Percentiles rank a stretch among this genome's conserved stretches.
Evolutionary conservation across 2,888 invertebrate genomes (phyloP).

Genomic region (Drosophila rubida): DNA sequence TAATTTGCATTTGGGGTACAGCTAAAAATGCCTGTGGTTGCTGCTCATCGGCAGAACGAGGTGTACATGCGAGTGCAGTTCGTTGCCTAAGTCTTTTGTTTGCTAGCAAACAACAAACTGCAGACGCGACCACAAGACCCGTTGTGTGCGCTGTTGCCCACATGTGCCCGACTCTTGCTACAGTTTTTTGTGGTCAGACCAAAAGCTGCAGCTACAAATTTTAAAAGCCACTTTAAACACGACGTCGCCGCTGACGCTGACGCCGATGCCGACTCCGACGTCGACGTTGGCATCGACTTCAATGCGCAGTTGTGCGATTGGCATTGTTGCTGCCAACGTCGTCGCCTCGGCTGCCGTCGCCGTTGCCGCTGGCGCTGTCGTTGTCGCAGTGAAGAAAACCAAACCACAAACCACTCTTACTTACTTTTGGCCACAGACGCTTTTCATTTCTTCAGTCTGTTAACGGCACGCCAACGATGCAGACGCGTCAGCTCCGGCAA

Average conservation of each 20-base stretch:
- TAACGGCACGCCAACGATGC: slow-evolving; percentile 84
- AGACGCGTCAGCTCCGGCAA: slow-evolving; percentile 78
- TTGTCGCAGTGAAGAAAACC: slow-evolving; percentile 54
- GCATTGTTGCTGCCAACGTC: slow-evolving; percentile 11
- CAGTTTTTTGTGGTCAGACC: slow-evolving; percentile 47
- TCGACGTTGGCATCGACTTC: slow-evolving; percentile 1
- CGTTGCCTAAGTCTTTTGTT: slow-evolving; percentile 70
- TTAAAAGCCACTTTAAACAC: slow-evolving; percentile 53
- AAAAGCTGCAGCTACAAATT: slow-evolving; percentile 50
- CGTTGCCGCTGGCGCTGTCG: slow-evolving; percentile 18
- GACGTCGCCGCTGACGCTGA: background rate
- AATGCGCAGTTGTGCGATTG: background rate
- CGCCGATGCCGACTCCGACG: background rate
- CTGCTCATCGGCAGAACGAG: slow-evolving; percentile 21
- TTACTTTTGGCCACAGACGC: slow-evolving; percentile 82
- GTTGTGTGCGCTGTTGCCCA: slow-evolving; percentile 8
- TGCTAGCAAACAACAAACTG: slow-evolving; percentile 24
- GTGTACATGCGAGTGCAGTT: slow-evolving; percentile 35
- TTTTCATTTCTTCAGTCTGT: slow-evolving; percentile 85
- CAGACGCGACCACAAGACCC: slow-evolving; percentile 9
- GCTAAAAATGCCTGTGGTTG: slow-evolving; percentile 48
- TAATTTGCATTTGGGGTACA: slow-evolving; percentile 54
- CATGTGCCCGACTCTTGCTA: slow-evolving; percentile 32
- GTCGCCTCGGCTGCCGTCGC: background rate
- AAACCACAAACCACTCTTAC: slow-evolving; percentile 75